Base-by-base conservation (phyloP, 2,888 invertebrate genomes). In the Nephrotoma guestfalica region DNA sequence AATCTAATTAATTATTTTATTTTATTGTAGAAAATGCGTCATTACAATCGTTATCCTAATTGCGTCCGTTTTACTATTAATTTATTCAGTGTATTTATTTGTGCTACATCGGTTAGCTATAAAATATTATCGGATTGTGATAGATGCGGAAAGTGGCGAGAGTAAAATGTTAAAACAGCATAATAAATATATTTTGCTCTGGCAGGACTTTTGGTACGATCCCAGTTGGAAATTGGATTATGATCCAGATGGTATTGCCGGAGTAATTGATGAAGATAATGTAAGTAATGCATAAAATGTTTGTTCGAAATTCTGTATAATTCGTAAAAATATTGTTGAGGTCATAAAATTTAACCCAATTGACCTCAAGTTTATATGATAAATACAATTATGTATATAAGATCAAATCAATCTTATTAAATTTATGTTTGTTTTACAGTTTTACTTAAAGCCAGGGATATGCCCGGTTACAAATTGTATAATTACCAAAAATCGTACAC, bases 381-480 rank as follows among this genome's bases (percentile, higher is more conserved):
- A 15, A 18, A 18, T 83, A 9, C 13, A 30, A 83, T 83, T 83
- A 15, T 83, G 18, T 3, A 30, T 30, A 30, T 30, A 30, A 30
- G 30, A 30, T 30, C 30, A 30, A 30, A 30, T 30, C 30, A 30
- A 30, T 86, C 30, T 47, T 86, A 7, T n/a, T 47, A 11, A 30
- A 30, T 30, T 30, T 30, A 3, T 30, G 30, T 84, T 86, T 86
- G 51, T 47, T 86, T 6, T 47, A 86, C 4, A 51, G 47, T 86
- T 51, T 9, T 30, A 6, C 30, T 86, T 86, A n/a, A 45, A 86
- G 43, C 42, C 18, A 42, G 18, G 43, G 4, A 87, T 90, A 0
- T 92, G 93, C 86, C 89, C 90, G 0, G 90, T 90, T 7, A 90
- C 90, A 15, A 90, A 92, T 87, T 94, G 94, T 88, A 91, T 90